Evolutionary conservation across 2,888 invertebrate species (phyloP).

Genomic region (Thysanoteuthis rhombus): DNA sequence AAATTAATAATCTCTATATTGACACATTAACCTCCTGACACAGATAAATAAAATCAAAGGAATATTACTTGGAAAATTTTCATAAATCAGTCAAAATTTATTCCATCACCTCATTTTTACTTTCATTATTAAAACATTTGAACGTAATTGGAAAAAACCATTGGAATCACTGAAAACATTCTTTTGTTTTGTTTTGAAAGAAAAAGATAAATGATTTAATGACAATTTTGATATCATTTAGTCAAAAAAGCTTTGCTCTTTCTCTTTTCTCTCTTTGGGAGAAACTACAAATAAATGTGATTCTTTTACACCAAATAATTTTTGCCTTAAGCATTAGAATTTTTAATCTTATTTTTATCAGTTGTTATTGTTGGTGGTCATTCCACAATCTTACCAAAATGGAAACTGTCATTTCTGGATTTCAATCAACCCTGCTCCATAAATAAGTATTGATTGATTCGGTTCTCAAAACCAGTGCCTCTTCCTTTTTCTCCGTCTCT

Average conservation of each 20-base stretch:
- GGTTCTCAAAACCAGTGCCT: neutral
- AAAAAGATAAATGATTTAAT: no score
- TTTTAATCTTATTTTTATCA: neutral
- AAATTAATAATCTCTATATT: neutral
- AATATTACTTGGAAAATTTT: neutral
- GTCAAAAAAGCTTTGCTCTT: no score
- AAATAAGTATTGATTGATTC: neutral
- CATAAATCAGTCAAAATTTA: neutral
- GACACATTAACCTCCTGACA: neutral
- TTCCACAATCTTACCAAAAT: neutral
- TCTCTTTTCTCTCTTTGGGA: no score
- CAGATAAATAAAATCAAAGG: neutral
- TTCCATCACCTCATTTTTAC: neutral
- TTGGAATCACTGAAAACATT: neutral
- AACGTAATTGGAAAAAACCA: no score
- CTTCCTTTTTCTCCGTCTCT: neutral
- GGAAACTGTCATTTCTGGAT: neutral
- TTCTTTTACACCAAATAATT: no score
- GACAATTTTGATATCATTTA: no score
- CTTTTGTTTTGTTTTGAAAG: neutral
- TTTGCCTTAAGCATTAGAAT: no score
- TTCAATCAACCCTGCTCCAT: neutral
- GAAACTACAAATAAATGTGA: no score
- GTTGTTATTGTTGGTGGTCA: neutral
- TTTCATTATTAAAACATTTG: no score